Evolutionary conservation across 30 jellyfish, hydroid and myxozoan genomes (phyloP).

Genomic region (Clytia hemisphaerica): DNA sequence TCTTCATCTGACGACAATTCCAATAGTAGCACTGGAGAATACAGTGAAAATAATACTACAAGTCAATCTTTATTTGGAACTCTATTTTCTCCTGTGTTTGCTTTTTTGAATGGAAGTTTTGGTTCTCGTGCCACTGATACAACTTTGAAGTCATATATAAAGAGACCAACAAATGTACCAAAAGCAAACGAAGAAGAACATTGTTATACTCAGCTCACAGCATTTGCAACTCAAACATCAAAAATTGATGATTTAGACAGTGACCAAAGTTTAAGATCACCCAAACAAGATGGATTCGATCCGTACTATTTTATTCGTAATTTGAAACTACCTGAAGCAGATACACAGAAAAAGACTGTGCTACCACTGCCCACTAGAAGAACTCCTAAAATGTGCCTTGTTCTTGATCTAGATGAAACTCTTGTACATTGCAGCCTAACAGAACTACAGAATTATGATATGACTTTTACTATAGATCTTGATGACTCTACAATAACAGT

Average conservation of each 20-base stretch:
- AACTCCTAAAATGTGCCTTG: slow-evolving; percentile 73
- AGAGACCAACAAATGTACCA: background rate
- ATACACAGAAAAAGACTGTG: slow-evolving; percentile 58
- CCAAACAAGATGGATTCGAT: slow-evolving; percentile 64
- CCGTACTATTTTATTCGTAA: slow-evolving; percentile 74
- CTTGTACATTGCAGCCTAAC: slow-evolving; percentile 93
- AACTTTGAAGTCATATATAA: background rate
- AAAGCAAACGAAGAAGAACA: background rate
- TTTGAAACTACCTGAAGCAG: slow-evolving; percentile 80
- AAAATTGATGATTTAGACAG: slow-evolving; percentile 39
- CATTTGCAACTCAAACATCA: slow-evolving; percentile 20
- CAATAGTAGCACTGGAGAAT: background rate
- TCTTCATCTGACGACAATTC: background rate
- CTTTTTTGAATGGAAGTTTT: slow-evolving; percentile 52
- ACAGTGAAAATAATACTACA: background rate
- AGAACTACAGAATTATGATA: slow-evolving; percentile 63
- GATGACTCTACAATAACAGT: slow-evolving; percentile 75
- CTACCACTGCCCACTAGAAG: slow-evolving; percentile 88
- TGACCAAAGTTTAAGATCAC: background rate
- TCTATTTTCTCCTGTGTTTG: slow-evolving; percentile 86
- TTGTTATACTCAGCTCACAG: background rate
- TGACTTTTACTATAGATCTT: slow-evolving; percentile 68
- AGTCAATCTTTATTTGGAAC: slow-evolving; percentile 80
- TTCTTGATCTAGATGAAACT: slow-evolving; percentile 91
- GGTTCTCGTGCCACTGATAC: background rate